Conservation (phyloP, 2,797 vertebrate species). For the Takifugu rubripes region DNA sequence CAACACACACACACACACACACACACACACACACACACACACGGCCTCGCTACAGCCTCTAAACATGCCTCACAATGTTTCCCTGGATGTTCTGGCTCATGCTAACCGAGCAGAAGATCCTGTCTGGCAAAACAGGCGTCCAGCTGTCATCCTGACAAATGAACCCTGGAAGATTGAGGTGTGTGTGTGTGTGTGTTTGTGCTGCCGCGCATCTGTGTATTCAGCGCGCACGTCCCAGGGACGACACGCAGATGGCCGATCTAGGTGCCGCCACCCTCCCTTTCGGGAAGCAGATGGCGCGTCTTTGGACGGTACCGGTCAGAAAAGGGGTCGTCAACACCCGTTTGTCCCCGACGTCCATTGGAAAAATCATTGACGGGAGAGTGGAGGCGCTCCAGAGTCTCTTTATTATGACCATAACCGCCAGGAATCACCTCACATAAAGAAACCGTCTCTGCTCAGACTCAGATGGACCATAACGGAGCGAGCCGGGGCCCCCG, state of each 20-base stretch:
- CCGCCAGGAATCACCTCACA: conserved; percentile 35
- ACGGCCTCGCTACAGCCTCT: conserved; percentile 23
- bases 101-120: conserved; percentile 59
- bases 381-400: conserved; percentile 8
- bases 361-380: conserved; percentile 8
- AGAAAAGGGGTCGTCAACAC: conserved; percentile 13
- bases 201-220: conserved; percentile 30
- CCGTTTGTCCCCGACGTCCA: conserved; percentile 4
- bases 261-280: conserved; percentile 1
- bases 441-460: conserved; percentile 18
- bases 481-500: not conserved
- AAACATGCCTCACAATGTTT: conserved; percentile 61
- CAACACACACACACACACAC: conserved; percentile 31
- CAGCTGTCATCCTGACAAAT: conserved; percentile 76
- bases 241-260: conserved; percentile 48
- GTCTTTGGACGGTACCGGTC: conserved; percentile 21
- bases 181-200: conserved; percentile 37
- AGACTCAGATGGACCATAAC: conserved; percentile 42
- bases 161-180: conserved; percentile 65
- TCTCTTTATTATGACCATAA: conserved; percentile 22
- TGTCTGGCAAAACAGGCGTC: conserved; percentile 66
- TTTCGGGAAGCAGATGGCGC: conserved; percentile 32
- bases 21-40: conserved; percentile 4
- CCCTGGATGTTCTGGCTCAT: conserved; percentile 65
- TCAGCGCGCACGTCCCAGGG: conserved; percentile 18